Evolutionary conservation across 2,113 vertebrate species (phyloP), one percentile per base, ranked within the genome.

Genomic region (Crotalus helleri): DNA sequence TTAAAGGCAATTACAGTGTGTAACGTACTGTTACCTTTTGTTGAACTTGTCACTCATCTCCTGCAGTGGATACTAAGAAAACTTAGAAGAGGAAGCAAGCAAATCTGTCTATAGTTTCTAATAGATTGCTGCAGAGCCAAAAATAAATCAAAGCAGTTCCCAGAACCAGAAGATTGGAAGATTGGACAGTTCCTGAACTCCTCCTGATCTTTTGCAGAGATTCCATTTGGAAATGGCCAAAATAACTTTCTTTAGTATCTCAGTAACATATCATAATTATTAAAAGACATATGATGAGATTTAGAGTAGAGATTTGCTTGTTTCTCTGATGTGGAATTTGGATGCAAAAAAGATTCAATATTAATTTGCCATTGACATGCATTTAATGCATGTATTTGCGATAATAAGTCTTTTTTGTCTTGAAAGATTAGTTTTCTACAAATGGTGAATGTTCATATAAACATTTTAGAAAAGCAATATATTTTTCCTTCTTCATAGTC

Each of bases 371-470:
- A 1, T 24, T 92, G 57, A 53, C 51, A 26, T 58, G n/a, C 4
- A 59, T 90, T 59, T 51, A 33, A 44, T 0, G 0, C 12, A 7
- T 4, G 0, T 64, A 0, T 92, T 33, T 55, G n/a, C 57, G 33
- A 29, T 61, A 88, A n/a, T 9, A 54, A 57, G 19, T 29, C 89
- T 81, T 92, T 69, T 85, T 57, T 1, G 15, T 81, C 15, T 81
- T 81, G 69, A 81, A 81, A 81, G n/a, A 9, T 89, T 88, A 94
- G n/a, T 4, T 95, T 49, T 89, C 53, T 91, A 9, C 21, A 61
- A 59, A 54, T 21, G 17, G 8, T 57, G 33, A 46, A 51, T 53
- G 24, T 86, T 15, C 17, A 4, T 26, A 17, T 0, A 26, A 81
- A 46, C 85, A 39, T 55, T 85, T 55, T 87, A 61, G 26, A 21